Conservation (phyloP, 1,140 invertebrate species). For the Drosophila nigrodunni region DNA sequence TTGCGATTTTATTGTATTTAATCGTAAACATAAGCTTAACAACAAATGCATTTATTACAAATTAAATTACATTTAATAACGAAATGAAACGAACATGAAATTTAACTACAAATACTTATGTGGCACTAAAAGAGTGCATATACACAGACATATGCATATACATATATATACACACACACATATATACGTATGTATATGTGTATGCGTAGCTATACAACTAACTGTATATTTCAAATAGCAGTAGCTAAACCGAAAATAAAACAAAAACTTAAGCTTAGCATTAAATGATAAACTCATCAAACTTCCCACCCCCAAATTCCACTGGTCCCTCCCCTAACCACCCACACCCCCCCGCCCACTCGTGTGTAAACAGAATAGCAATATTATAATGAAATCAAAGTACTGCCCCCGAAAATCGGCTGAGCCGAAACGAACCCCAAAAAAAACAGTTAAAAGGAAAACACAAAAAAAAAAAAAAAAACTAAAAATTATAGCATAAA, state of each 20-base stretch:
- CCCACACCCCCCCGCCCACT: not conserved
- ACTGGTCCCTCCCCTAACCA: not conserved
- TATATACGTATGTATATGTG: slow-evolving; percentile 15
- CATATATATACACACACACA: not conserved
- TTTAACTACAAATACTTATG: slow-evolving; percentile 32
- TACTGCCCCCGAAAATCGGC: slow-evolving; percentile 61
- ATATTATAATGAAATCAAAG: slow-evolving; percentile 56
- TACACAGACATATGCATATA: not conserved
- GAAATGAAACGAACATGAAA: not conserved
- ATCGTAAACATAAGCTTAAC: slow-evolving; percentile 49
- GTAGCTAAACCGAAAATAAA: slow-evolving; percentile 61
- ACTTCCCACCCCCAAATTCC: not conserved
- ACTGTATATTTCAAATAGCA: slow-evolving; percentile 67
- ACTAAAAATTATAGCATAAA: slow-evolving; percentile 51
- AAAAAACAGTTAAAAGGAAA: not conserved
- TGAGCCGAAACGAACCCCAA: slow-evolving; percentile 43
- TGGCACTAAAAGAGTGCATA: slow-evolving; percentile 24
- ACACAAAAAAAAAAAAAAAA: slow-evolving; percentile 22
- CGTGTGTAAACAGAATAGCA: slow-evolving; percentile 69
- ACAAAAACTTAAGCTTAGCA: slow-evolving; percentile 45
- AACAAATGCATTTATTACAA: slow-evolving; percentile 53
- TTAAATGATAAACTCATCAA: slow-evolving; percentile 36
- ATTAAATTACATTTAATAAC: slow-evolving; percentile 12
- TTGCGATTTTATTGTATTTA: slow-evolving; percentile 53
- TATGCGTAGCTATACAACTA: slow-evolving; percentile 44